phyloP scores from a whole-genome alignment of 2,888 invertebrate genomes.

The Scaptodrosophila latifasciaeformis region DNA sequence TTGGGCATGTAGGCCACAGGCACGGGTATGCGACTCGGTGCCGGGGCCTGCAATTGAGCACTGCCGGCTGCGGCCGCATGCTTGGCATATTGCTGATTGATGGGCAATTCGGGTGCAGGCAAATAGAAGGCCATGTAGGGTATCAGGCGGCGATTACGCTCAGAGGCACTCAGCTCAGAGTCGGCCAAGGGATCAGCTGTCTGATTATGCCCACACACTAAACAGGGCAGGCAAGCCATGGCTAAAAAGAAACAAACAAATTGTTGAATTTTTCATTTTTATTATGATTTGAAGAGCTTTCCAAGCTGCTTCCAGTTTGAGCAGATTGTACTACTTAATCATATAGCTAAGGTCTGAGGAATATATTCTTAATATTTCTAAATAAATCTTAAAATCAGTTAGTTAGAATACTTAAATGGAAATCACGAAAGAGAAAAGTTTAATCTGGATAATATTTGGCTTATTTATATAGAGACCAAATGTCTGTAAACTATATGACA shows the following conservation, averaged over 20 bases:
- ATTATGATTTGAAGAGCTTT: background rate
- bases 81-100: slow-evolving; percentile 73
- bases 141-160: slow-evolving; percentile 85
- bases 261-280: background rate
- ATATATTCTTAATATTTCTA: no score
- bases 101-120: slow-evolving; percentile 78
- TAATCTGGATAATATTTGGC: no score
- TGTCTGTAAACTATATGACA: no score
- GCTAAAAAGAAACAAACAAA: background rate
- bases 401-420: no score
- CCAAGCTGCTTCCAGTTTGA: no score
- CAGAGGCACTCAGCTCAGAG: slow-evolving; percentile 69
- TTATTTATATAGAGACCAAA: no score
- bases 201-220: background rate
- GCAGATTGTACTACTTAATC: no score
- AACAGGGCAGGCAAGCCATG: background rate
- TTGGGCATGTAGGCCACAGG: slow-evolving; percentile 70
- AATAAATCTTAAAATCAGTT: no score
- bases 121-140: slow-evolving; percentile 89
- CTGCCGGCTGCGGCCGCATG: slow-evolving; percentile 47
- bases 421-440: no score
- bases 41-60: slow-evolving; percentile 50
- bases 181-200: slow-evolving; percentile 45
- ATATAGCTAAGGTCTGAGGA: no score
- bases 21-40: slow-evolving; percentile 57